These are phyloP conservation scores for Fundulus diaphanus DNA, from an alignment of 2,797 vertebrate species.

Conservation along the genomic window DNA sequence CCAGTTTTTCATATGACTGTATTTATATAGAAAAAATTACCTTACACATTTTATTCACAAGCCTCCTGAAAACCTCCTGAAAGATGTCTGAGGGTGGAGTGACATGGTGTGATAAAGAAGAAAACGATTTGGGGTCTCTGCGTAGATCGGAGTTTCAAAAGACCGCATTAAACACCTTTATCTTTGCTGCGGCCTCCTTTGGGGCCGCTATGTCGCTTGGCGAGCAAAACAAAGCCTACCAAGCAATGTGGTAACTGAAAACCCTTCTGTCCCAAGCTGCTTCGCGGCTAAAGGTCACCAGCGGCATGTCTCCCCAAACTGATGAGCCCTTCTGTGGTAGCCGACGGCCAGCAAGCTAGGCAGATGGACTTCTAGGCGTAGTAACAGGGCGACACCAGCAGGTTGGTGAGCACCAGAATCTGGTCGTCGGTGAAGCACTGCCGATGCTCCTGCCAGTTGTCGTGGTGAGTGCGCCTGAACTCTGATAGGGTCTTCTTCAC, in stretches of 20 bases:
- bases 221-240: conserved; percentile 35
- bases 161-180: conserved; percentile 11
- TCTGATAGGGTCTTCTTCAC: conserved; percentile 98
- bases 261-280: conserved; percentile 22
- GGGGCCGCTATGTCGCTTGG: conserved; percentile 54
- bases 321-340: conserved; percentile 14
- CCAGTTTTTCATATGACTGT: background rate
- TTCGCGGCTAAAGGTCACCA: conserved; percentile 47
- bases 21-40: background rate
- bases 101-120: background rate
- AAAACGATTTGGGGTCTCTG: background rate
- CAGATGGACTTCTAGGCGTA: conserved; percentile 72
- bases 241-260: conserved; percentile 39
- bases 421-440: conserved; percentile 98
- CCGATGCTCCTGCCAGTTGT: conserved; percentile 99
- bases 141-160: background rate
- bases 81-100: background rate
- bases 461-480: conserved; percentile 96
- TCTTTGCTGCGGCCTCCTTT: conserved; percentile 52
- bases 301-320: conserved; percentile 26
- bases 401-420: conserved; percentile 95
- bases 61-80: background rate
- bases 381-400: conserved; percentile 91
- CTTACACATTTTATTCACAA: conserved; percentile 1
- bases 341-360: conserved; percentile 38